Evolutionary conservation across 2,888 invertebrate genomes (phyloP).

Genomic region (Apotomis turbidana): DNA sequence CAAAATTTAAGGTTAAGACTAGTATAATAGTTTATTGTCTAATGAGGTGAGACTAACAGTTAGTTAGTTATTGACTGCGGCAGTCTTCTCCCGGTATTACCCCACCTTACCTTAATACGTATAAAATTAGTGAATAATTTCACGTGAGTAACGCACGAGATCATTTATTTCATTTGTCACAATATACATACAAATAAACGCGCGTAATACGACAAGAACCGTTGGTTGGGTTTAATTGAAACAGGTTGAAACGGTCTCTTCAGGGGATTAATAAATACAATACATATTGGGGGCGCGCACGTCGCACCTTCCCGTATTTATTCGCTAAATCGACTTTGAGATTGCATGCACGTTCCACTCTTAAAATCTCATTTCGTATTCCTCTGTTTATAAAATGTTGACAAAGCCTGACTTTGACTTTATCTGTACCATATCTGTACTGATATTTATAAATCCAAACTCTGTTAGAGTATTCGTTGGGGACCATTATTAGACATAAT

Average conservation of each 20-base stretch:
- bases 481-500: no score
- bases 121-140: no score
- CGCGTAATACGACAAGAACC: conserved; percentile 11
- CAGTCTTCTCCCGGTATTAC: no score
- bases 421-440: not conserved
- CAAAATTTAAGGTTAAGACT: no score
- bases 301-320: conserved; percentile 40
- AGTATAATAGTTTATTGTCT: no score
- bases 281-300: conserved; percentile 38
- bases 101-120: no score
- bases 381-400: conserved; percentile 13
- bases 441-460: not conserved
- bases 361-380: conserved; percentile 25
- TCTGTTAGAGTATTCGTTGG: no score
- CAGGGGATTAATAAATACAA: conserved; percentile 46
- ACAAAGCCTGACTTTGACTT: conserved; percentile 14
- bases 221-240: conserved; percentile 41
- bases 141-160: no score
- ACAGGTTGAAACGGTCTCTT: conserved; percentile 35
- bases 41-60: no score
- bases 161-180: no score
- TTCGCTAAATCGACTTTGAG: conserved; percentile 34
- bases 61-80: no score
- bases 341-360: conserved; percentile 27
- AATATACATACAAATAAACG: no score